These are phyloP conservation scores for Invenusta paracnida DNA, from an alignment of 2,888 invertebrate genomes.

Conservation along the genomic window DNA sequence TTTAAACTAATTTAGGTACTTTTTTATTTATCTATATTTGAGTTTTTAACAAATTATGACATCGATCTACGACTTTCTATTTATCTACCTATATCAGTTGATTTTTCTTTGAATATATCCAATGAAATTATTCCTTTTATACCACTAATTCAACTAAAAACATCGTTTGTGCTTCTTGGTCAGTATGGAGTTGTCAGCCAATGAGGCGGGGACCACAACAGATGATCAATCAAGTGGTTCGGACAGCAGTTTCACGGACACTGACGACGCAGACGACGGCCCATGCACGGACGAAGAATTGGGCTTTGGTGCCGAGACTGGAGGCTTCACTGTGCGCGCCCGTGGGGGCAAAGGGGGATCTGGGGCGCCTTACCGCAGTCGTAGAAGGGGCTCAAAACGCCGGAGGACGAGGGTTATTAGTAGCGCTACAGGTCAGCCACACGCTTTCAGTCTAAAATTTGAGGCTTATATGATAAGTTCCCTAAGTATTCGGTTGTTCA, in stretches of 20 bases:
- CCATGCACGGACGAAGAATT: slow-evolving; percentile 51
- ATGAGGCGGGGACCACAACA: not conserved
- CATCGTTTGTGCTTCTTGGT: not conserved
- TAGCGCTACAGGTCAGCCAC: too few species aligned
- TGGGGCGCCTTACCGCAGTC: slow-evolving; percentile 47
- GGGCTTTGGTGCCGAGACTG: not conserved
- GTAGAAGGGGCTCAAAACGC: not conserved
- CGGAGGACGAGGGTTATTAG: too few species aligned
- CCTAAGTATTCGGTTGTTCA: too few species aligned
- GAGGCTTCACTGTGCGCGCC: slow-evolving; percentile 66
- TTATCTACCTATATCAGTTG: too few species aligned
- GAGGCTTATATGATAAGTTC: too few species aligned
- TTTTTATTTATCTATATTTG: too few species aligned
- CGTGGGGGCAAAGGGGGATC: slow-evolving; percentile 47
- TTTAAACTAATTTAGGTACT: too few species aligned
- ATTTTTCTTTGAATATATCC: slow-evolving; percentile 37
- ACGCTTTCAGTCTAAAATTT: too few species aligned
- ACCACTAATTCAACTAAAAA: slow-evolving; percentile 45
- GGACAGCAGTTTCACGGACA: slow-evolving; percentile 34
- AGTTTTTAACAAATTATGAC: too few species aligned
- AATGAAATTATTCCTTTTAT: slow-evolving; percentile 47
- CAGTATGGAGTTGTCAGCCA: not conserved
- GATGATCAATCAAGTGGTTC: too few species aligned
- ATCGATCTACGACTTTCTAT: too few species aligned
- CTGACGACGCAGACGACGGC: too few species aligned